These are phyloP conservation scores for Muricea muricata DNA, from an alignment of 92 coral and sea anemone species.

Conservation along the genomic window DNA sequence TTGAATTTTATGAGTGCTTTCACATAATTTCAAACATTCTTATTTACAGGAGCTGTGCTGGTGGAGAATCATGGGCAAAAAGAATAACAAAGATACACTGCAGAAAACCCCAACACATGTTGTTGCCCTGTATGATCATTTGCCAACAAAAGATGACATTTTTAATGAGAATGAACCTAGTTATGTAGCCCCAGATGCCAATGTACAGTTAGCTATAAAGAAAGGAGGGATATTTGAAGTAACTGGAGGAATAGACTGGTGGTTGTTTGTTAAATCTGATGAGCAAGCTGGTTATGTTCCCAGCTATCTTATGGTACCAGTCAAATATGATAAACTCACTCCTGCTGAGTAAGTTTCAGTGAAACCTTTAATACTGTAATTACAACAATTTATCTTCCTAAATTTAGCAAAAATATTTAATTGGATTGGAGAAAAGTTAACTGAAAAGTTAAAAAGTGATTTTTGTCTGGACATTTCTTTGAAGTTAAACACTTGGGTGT, in stretches of 20 bases:
- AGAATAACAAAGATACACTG: not conserved
- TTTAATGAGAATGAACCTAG: slow-evolving; percentile 66
- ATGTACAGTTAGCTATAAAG: slow-evolving; percentile 73
- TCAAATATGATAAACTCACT: slow-evolving; percentile 64
- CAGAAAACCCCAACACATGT: slow-evolving; percentile 43
- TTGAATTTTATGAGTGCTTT: too few relatives aligned
- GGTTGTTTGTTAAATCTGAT: slow-evolving; percentile 76
- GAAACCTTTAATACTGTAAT: not conserved
- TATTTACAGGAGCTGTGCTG: not conserved
- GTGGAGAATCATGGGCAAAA: slow-evolving; percentile 9
- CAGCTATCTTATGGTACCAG: slow-evolving; percentile 81
- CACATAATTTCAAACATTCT: too few relatives aligned
- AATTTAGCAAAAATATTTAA: not conserved
- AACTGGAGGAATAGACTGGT: slow-evolving; percentile 80
- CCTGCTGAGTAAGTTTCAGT: slow-evolving; percentile 72
- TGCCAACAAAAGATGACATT: slow-evolving; percentile 73
- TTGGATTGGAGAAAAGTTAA: too few relatives aligned
- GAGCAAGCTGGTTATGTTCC: slow-evolving; percentile 83
- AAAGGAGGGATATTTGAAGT: slow-evolving; percentile 82
- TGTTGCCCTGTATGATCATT: slow-evolving; percentile 73
- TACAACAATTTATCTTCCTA: too few relatives aligned
- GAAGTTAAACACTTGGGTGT: too few relatives aligned
- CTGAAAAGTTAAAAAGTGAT: too few relatives aligned
- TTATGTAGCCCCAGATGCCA: slow-evolving; percentile 76
- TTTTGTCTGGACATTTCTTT: too few relatives aligned